phyloP scores from a whole-genome alignment of 1,140 invertebrate genomes.

The Cotesia typhae region DNA sequence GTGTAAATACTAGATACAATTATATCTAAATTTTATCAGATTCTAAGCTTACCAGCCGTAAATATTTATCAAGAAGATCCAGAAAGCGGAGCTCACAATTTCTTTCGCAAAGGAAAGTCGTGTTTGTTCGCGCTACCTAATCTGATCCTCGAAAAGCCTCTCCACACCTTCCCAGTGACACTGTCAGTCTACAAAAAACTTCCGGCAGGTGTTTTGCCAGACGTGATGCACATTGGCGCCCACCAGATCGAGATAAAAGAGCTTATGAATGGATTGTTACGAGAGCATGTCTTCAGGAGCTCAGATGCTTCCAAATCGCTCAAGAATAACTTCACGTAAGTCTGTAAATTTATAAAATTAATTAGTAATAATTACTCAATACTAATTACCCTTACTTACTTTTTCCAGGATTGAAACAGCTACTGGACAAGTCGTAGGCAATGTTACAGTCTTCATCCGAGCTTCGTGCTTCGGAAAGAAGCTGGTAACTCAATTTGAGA shows the following conservation, averaged over 20 bases:
- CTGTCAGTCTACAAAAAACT: slow-evolving; percentile 59
- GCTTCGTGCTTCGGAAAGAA: slow-evolving; percentile 73
- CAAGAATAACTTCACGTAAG: slow-evolving; percentile 68
- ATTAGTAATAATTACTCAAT: not conserved
- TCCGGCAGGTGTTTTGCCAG: slow-evolving; percentile 56
- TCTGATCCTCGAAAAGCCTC: slow-evolving; percentile 44
- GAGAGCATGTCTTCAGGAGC: slow-evolving; percentile 40
- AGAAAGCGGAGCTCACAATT: slow-evolving; percentile 38
- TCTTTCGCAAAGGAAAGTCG: slow-evolving; percentile 63
- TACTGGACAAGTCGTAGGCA: slow-evolving; percentile 62
- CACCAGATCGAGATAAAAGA: slow-evolving; percentile 51
- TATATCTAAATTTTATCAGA: slow-evolving; percentile 40
- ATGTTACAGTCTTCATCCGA: slow-evolving; percentile 67
- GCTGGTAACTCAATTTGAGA: slow-evolving; percentile 73
- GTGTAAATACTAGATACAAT: no score
- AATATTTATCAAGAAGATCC: slow-evolving; percentile 57
- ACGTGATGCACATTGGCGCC: slow-evolving; percentile 57
- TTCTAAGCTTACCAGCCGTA: slow-evolving; percentile 54
- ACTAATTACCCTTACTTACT: slow-evolving; percentile 19
- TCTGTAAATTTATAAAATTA: not conserved
- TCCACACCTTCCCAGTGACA: slow-evolving; percentile 55
- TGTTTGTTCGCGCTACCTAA: slow-evolving; percentile 61
- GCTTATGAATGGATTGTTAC: slow-evolving; percentile 53
- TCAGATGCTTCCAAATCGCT: slow-evolving; percentile 56
- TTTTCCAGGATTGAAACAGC: slow-evolving; percentile 52